A percentile compares a stretch with the other conserved stretches of the same genome.
Evolutionary conservation across 2,888 invertebrate genomes (phyloP).

Genomic region (Phengaris alcon): DNA sequence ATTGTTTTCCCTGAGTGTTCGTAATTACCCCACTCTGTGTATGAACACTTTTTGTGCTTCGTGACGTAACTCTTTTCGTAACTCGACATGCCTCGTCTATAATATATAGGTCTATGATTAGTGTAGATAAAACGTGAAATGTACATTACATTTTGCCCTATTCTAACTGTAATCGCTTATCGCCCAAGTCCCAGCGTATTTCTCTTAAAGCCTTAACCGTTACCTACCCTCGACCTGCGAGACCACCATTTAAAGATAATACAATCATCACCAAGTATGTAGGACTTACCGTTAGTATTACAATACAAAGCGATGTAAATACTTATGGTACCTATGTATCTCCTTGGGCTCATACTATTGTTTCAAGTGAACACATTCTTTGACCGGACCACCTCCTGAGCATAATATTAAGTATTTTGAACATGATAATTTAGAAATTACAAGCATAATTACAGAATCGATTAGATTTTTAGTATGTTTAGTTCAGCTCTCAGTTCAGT

Average conservation of each 20-base stretch:
- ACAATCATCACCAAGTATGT: slow-evolving; percentile 25
- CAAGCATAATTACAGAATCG: too few species aligned
- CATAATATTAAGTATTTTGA: not conserved
- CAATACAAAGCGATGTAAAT: slow-evolving; percentile 1
- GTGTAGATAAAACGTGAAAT: too few species aligned
- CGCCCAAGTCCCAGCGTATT: not conserved
- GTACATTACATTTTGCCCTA: not conserved
- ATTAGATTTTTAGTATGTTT: too few species aligned
- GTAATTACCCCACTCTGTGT: too few species aligned
- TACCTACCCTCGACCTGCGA: not conserved
- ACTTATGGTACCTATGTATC: not conserved
- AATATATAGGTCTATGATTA: too few species aligned
- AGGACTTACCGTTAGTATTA: slow-evolving; percentile 16
- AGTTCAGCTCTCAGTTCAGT: too few species aligned
- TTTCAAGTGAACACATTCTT: not conserved
- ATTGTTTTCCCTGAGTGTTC: too few species aligned
- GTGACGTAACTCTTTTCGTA: too few species aligned
- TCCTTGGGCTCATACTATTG: not conserved
- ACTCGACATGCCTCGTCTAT: too few species aligned
- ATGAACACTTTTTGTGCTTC: too few species aligned
- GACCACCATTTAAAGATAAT: not conserved
- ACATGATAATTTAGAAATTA: not conserved
- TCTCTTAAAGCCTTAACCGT: not conserved
- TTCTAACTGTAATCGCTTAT: not conserved
- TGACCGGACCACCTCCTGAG: not conserved